Conservation (phyloP, 2,797 vertebrate genomes). For the Epinephelus malabaricus region DNA sequence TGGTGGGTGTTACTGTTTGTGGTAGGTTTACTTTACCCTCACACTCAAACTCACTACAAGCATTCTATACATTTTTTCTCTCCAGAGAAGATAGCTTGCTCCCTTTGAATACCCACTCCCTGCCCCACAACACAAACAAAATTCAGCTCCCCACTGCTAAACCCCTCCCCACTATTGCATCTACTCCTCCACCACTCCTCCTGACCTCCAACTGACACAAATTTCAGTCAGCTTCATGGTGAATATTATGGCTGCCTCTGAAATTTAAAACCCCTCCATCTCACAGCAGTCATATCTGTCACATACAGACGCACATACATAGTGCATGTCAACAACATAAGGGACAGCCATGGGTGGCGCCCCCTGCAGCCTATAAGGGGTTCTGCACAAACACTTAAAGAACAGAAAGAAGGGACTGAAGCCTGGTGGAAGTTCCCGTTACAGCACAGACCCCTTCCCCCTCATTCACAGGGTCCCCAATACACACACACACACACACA, state of each 20-base stretch:
- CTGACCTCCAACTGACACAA: conserved; percentile 58
- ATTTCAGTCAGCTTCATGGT: conserved; percentile 47
- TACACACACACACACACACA: conserved; percentile 10
- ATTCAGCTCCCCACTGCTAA: not conserved
- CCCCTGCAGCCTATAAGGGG: conserved; percentile 23
- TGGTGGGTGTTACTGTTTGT: not conserved
- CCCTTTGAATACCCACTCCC: conserved; percentile 7
- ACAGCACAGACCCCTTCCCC: conserved; percentile 20
- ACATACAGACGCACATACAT: not conserved
- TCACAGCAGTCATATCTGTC: not conserved
- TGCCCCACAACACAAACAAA: conserved; percentile 3
- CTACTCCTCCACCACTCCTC: conserved; percentile 31
- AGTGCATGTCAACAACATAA: not conserved
- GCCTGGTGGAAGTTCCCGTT: conserved; percentile 37
- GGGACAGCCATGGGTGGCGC: conserved; percentile 7
- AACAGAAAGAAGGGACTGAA: conserved; percentile 39
- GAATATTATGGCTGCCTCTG: conserved; percentile 22
- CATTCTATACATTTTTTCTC: conserved; percentile 43
- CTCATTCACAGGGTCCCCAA: conserved; percentile 34
- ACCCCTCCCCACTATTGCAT: conserved; percentile 1
- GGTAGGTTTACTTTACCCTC: not conserved
- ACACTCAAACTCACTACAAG: conserved; percentile 5
- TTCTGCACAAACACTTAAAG: conserved; percentile 22
- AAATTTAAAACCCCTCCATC: not conserved
- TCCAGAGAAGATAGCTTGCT: conserved; percentile 40